Evolutionary conservation across 2,113 vertebrate genomes (phyloP), one percentile per base, ranked within the genome.

Genomic region (Caranx melampygus): DNA sequence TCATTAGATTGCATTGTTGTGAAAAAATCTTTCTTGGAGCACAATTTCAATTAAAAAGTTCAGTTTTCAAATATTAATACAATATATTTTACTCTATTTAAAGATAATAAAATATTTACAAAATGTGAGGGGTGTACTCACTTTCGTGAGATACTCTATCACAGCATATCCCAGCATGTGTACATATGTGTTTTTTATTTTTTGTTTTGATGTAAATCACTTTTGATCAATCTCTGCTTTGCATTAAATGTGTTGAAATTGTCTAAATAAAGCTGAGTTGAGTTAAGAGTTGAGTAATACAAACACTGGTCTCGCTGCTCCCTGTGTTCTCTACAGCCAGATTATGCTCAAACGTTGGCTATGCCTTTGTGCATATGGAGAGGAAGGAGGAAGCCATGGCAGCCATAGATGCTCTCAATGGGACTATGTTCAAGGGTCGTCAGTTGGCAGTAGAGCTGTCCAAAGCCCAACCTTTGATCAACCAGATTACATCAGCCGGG

Each of bases 331-430:
- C 78, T 75, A 79, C 91, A 95, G 94, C 93, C 59, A 91, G 94
- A 63, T 89, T 94, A 82, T 94, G 94, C 51, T 95, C 93, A 66
- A 94, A 92, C 72, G 95, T 96, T 93, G 96, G 98, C 91, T 99
- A 97, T 88, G 96, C 98, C 61, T 99, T 99, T 94, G 96, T 99
- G 90, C 97, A 99, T 93, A 99, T 99, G 98, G 97, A 98, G 94
- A 96, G 95, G 82, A 97, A 97, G 94, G 97, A 97, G 86, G 97
- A 97, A 74, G 97, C 97, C 83, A 86, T 95, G 88, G 94, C 93
- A 84, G 97, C 98, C 79, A 98, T 98, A 58, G 96, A 98, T 52
- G 96, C 95, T 20, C 96, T 99, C 85, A 97, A 99, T 58, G 97
- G 97, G 81, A 97, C 96, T 93, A 96, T 96, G 81, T 96, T 95